Percentiles rank a stretch among this genome's conserved stretches.
Conservation (phyloP, 2,888 invertebrate species). For the Alloplasta piceator region DNA sequence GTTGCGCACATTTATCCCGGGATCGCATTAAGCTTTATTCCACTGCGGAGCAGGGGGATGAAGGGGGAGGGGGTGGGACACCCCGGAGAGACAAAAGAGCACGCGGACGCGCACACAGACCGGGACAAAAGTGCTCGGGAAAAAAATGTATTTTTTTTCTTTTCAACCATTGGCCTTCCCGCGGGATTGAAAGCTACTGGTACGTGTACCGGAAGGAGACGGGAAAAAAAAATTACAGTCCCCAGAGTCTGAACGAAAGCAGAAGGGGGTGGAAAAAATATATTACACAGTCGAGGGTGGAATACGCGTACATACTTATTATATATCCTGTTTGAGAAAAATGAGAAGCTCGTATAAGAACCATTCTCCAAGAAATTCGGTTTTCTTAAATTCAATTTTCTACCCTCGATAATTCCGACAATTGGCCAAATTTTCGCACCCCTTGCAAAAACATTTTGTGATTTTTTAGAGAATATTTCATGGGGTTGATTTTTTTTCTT, state of each 20-base stretch:
- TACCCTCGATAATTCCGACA: too few species aligned
- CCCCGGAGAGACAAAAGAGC: constrained; percentile 14
- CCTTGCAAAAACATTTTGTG: too few species aligned
- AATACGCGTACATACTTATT: too few species aligned
- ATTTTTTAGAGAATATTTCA: too few species aligned
- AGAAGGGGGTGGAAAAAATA: too few species aligned
- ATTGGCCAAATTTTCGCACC: too few species aligned
- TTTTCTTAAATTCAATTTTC: too few species aligned
- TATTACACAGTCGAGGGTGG: too few species aligned
- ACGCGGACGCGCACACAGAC: constrained; percentile 3
- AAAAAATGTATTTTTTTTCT: constrained; percentile 25
- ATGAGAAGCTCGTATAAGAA: too few species aligned
- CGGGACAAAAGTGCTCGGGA: constrained; percentile 32
- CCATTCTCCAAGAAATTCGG: too few species aligned
- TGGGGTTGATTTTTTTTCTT: too few species aligned
- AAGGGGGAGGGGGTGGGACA: not conserved
- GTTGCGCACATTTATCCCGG: constrained; percentile 8
- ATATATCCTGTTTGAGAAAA: too few species aligned
- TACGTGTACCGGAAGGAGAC: constrained; percentile 11
- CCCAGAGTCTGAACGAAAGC: not conserved
- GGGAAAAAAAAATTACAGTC: constrained; percentile 21
- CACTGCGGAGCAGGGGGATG: not conserved
- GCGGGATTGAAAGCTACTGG: constrained; percentile 22
- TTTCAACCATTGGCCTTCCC: constrained; percentile 2
- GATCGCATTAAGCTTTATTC: constrained; percentile 9